Evolutionary conservation across 2,113 vertebrate genomes (phyloP).

Genomic region (Oryzias celebensis): DNA sequence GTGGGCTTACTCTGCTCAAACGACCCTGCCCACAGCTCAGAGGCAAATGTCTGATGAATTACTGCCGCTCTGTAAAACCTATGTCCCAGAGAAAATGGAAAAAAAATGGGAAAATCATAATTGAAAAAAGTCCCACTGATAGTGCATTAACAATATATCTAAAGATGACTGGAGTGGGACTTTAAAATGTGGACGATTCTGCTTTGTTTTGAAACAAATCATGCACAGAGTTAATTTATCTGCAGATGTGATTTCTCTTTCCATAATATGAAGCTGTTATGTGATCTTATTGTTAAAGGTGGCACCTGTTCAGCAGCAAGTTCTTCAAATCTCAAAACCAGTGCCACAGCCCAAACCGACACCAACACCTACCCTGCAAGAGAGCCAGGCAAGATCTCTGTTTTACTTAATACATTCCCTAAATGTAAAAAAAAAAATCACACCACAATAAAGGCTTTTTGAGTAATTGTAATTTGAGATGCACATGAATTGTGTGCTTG

Average conservation of each 20-base stretch:
- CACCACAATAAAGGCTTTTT: neutral
- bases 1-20: too few species aligned
- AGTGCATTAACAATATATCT: too few species aligned
- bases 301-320: slow-evolving; percentile 32
- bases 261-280: neutral
- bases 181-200: too few species aligned
- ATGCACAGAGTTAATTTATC: neutral
- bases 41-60: too few species aligned
- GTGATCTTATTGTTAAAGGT: slow-evolving; percentile 42
- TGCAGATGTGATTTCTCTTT: neutral
- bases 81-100: too few species aligned
- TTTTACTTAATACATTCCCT: neutral
- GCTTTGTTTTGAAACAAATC: too few species aligned
- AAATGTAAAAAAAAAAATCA: neutral
- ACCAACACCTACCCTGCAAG: slow-evolving; percentile 33
- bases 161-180: too few species aligned
- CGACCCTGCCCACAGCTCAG: too few species aligned
- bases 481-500: too few species aligned
- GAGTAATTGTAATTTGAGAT: neutral
- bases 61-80: too few species aligned
- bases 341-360: slow-evolving; percentile 23
- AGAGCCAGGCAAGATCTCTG: slow-evolving; percentile 43
- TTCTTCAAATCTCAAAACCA: slow-evolving; percentile 30
- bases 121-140: too few species aligned
- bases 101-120: too few species aligned